Conservation (phyloP, 2,113 vertebrate species). For the Rhadina sibilatrix region DNA sequence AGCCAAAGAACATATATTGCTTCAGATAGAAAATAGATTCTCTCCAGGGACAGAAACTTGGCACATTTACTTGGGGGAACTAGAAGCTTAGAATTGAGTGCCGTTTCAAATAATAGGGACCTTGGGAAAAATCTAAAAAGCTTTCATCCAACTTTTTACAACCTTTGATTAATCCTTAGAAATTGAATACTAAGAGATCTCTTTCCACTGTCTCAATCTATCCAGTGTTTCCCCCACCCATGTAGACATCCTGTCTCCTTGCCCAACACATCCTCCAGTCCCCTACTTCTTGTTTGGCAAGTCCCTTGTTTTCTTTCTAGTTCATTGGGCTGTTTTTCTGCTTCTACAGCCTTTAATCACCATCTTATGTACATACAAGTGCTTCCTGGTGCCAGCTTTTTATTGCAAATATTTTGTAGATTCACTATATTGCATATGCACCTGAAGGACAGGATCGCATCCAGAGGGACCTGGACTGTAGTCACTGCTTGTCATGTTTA, state of each 20-base stretch:
- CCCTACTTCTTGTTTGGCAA: not conserved
- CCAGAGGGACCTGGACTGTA: not conserved
- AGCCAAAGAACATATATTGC: constrained; percentile 14
- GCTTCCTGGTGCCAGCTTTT: not conserved
- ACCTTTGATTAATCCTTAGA: constrained; percentile 4
- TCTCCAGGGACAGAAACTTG: constrained; percentile 37
- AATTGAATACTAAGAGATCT: not conserved
- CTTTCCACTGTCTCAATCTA: not conserved
- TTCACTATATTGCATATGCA: not conserved
- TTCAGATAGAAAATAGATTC: constrained; percentile 29
- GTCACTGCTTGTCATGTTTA: no score
- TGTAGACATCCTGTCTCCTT: constrained; percentile 42
- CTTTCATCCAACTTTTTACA: constrained; percentile 34
- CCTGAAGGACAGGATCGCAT: not conserved
- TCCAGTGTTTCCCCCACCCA: not conserved
- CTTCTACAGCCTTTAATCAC: not conserved
- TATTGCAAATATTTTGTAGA: not conserved
- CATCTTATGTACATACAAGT: not conserved
- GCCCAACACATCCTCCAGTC: not conserved
- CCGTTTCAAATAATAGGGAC: not conserved
- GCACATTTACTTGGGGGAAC: not conserved
- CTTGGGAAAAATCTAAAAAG: not conserved
- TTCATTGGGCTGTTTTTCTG: not conserved
- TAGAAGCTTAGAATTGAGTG: constrained; percentile 14
- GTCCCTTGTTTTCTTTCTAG: not conserved